These are phyloP conservation scores for Drosophila pandora DNA, from an alignment of 1,140 invertebrate genomes.

Conservation along the genomic window DNA sequence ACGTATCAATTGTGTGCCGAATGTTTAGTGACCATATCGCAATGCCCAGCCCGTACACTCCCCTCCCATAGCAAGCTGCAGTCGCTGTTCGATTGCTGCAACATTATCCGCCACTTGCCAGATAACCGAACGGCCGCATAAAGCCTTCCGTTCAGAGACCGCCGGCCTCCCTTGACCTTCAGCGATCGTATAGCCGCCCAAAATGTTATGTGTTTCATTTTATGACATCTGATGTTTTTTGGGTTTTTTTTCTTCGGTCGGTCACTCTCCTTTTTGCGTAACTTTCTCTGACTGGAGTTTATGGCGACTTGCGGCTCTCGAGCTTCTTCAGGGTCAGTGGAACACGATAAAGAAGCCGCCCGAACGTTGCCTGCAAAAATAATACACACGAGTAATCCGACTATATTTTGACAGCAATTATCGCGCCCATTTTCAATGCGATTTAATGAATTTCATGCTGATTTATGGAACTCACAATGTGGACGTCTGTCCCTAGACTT, in stretches of 20 bases:
- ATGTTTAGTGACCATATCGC: conserved; percentile 81
- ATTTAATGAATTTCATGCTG: conserved; percentile 56
- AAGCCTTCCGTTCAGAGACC: conserved; percentile 37
- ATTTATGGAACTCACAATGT: conserved; percentile 43
- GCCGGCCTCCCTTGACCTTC: conserved; percentile 69
- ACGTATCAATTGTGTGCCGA: conserved; percentile 81
- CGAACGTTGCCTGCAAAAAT: conserved; percentile 47
- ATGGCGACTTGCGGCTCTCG: conserved; percentile 1
- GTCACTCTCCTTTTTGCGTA: conserved; percentile 58
- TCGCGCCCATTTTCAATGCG: conserved; percentile 50
- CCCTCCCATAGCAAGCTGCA: conserved; percentile 3
- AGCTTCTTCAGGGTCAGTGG: conserved; percentile 68
- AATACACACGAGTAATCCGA: conserved; percentile 20
- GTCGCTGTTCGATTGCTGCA: conserved; percentile 48
- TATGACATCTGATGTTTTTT: conserved; percentile 39
- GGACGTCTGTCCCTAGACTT: neutral
- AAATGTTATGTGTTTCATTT: conserved; percentile 53
- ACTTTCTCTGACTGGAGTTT: conserved; percentile 65
- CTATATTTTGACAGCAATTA: conserved; percentile 61
- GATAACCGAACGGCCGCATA: conserved; percentile 35
- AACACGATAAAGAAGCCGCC: conserved; percentile 37
- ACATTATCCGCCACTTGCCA: conserved; percentile 19
- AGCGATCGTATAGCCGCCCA: conserved; percentile 8
- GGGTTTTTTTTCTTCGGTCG: conserved; percentile 36
- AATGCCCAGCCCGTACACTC: conserved; percentile 40